Evolutionary conservation across 2,888 invertebrate genomes (phyloP), one percentile per base, ranked within the genome.

Genomic region (Archips crataeganus): DNA sequence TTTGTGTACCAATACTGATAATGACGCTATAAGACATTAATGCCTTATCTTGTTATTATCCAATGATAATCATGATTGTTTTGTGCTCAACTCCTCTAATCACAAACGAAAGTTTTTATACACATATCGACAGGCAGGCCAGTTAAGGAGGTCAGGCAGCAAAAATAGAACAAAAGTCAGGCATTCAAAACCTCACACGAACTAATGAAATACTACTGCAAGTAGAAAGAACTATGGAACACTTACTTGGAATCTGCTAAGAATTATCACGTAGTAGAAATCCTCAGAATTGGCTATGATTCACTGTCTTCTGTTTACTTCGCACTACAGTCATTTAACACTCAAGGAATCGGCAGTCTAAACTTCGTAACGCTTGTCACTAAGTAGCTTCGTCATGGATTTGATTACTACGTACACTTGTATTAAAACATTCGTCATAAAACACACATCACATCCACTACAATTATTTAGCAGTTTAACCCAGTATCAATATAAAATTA

Each of bases 251-350:
- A 70, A 61, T 65, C 51, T 51, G 45, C 39, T 68, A 45, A 15
- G 36, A 68, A 62, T n/a, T 57, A 59, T 61, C 67, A 65, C 51
- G 42, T 45, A 39, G 32, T 23, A 65, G 59, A 45, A 74, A 70
- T 64, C 68, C 73, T 68, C 15, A 32, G 59, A 64, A 73, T 64
- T 69, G 68, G 45, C 36, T 65, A 70, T 74, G 74, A 74, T 74
- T 74, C 74, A 74, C 69, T 39, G 57, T 13, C 74, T 70, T 74
- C 54, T 70, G 74, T 74, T 70, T 74, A 74, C 74, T 74, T 39
- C 60, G 69, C 60, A 60, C 59, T 70, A 57, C 13, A 70, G 69
- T 70, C 73, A 74, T 65, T 65, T 64, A 67, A 61, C 73, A 68
- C 73, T 74, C 69, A 65, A 74, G 54, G 59, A 69, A 69, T 74